Percentiles rank a stretch among this genome's conserved stretches.
Evolutionary conservation across 2,888 invertebrate species (phyloP).

Genomic region (Idaea biselata): DNA sequence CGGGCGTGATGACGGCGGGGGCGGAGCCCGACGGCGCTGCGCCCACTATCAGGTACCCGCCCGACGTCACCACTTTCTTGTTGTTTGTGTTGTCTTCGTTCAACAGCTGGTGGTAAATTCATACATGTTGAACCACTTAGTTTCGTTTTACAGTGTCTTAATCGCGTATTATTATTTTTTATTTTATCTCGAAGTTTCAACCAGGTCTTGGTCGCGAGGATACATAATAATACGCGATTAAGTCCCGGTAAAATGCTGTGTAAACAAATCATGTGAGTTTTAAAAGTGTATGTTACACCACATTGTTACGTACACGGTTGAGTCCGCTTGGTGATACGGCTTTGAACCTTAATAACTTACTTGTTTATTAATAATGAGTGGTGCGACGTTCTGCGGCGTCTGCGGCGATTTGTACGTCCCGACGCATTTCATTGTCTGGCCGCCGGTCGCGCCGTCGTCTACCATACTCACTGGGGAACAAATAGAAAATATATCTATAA

Average conservation of each 20-base stretch:
- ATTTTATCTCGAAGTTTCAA: too few species aligned
- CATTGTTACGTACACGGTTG: too few species aligned
- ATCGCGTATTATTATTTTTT: too few species aligned
- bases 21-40: constrained; percentile 35
- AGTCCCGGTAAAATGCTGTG: too few species aligned
- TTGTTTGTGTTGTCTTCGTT: constrained; percentile 47
- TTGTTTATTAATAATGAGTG: constrained; percentile 62
- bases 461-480: constrained; percentile 59
- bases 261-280: too few species aligned
- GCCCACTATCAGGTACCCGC: constrained; percentile 71
- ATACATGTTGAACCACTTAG: too few species aligned
- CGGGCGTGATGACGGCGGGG: constrained; percentile 34
- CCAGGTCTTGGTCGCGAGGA: too few species aligned
- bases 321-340: too few species aligned
- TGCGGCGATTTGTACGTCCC: constrained; percentile 52
- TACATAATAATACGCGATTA: too few species aligned
- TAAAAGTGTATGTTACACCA: too few species aligned
- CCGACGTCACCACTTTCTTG: constrained; percentile 68
- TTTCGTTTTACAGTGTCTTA: too few species aligned
- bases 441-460: constrained; percentile 55
- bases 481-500: neutral
- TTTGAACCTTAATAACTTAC: constrained; percentile 33
- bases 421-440: constrained; percentile 60
- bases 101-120: constrained; percentile 44
- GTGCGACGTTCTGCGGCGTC: constrained; percentile 37